Conservation (phyloP, 2,797 vertebrate genomes). For the Oryzias dopingdopingensis region DNA sequence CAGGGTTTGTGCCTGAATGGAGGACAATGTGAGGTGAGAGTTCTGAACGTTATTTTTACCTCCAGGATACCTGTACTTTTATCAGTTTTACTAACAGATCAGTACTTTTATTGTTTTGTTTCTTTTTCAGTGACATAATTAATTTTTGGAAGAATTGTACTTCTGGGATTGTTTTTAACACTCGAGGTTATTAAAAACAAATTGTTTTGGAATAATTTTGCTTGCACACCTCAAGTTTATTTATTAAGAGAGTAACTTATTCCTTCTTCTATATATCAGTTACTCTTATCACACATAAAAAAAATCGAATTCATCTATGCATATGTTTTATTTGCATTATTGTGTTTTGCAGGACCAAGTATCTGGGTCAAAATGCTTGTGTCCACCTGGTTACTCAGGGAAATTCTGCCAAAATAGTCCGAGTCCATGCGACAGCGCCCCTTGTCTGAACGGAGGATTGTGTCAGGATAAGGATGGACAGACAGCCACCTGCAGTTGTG, state of each 20-base stretch:
- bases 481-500: conserved; percentile 68
- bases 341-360: conserved; percentile 58
- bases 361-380: conserved; percentile 66
- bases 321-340: neutral
- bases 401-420: conserved; percentile 69
- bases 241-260: no score
- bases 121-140: neutral
- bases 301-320: neutral
- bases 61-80: neutral
- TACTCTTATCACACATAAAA: neutral
- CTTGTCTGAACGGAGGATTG: conserved; percentile 77
- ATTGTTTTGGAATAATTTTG: neutral
- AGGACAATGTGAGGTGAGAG: conserved; percentile 77
- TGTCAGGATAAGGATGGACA: conserved; percentile 64
- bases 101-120: neutral
- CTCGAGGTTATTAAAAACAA: neutral
- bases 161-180: neutral
- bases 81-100: conserved; percentile 1
- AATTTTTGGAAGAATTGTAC: neutral
- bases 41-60: neutral
- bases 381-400: conserved; percentile 73
- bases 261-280: no score
- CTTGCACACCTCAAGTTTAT: no score
- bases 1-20: conserved; percentile 74
- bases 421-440: conserved; percentile 68